Conservation (phyloP, 2,888 invertebrate species). For the Oconnorella tubifera region DNA sequence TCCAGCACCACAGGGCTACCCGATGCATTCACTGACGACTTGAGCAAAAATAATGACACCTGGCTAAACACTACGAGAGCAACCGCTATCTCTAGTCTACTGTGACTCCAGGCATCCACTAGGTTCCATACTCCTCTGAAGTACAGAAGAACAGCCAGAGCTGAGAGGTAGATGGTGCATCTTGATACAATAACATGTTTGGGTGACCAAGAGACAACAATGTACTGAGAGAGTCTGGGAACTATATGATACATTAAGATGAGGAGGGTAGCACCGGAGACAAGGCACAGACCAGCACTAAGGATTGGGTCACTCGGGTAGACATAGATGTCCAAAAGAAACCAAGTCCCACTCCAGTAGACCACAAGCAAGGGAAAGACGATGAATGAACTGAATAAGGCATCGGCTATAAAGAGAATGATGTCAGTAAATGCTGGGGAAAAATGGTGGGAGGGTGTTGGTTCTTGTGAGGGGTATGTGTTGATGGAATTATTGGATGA, state of each 20-base stretch:
- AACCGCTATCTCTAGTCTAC: not conserved
- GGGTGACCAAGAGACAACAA: not conserved
- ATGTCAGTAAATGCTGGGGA: too few species aligned
- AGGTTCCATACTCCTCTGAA: conserved; percentile 15
- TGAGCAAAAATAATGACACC: not conserved
- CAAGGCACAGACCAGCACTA: not conserved
- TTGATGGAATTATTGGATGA: too few species aligned
- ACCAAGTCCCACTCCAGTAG: conserved; percentile 17
- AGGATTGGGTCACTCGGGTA: not conserved
- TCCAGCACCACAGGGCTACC: conserved; percentile 9
- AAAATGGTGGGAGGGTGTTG: too few species aligned
- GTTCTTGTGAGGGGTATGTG: too few species aligned
- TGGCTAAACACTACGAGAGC: not conserved
- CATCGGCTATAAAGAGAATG: conserved; percentile 6
- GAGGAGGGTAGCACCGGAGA: not conserved
- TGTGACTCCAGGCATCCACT: not conserved
- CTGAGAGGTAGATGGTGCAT: conserved; percentile 1
- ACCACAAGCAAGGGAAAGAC: conserved; percentile 6
- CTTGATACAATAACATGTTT: conserved; percentile 11
- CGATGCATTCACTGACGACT: not conserved
- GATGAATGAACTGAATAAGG: not conserved
- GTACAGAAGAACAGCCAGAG: not conserved
- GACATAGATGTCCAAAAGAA: conserved; percentile 13
- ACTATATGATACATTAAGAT: not conserved
- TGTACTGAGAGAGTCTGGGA: not conserved